Evolutionary conservation across 2,113 vertebrate genomes (phyloP), one percentile per base, ranked within the genome.

Genomic region (Zosterops hypoxanthus): DNA sequence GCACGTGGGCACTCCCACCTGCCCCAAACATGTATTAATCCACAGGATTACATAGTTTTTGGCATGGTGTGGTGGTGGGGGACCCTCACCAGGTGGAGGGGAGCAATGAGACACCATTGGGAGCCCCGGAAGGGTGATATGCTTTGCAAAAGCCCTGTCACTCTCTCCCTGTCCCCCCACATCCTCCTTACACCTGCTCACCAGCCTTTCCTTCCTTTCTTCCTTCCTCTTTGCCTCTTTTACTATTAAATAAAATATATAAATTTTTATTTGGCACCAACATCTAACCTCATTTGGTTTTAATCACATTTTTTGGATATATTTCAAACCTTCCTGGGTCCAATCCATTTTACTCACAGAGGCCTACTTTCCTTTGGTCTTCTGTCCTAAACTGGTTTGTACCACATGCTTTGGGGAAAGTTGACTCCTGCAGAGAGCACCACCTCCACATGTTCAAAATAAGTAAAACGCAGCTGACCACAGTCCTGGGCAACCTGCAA

Each of bases 21-120:
- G 16, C 3, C 56, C 56, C 11, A 49, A 76, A 31, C 1, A 3
- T 8, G 1, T 3, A 76, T 19, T 31, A 60, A 39, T 20, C n/a
- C 21, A 77, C 2, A 14, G 73, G 56, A 49, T 7, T 31, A 12
- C 14, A 25, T 8, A 25, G 26, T 39, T 20, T 50, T 20, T 1
- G 1, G n/a, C 2, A 0, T 60, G 28, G 4, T 14, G 34, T 19
- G 8, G 6, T 14, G 16, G 36, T 1, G 1, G 44, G 28, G 44
- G 26, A 76, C 16, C 21, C 28, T 39, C 44, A 39, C 21, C 44
- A 49, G n/a, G 17, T 49, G 28, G 22, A 77, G 2, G 28, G 12
- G 57, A 50, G 12, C 9, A 50, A 25, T 7, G 12, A 61, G 57
- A 61, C 1, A 1, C 16, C 9, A 2, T 39, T 39, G 36, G 36